Base-by-base conservation (phyloP, 2,888 invertebrate genomes). In the Hirtodrosophila cameraria region DNA sequence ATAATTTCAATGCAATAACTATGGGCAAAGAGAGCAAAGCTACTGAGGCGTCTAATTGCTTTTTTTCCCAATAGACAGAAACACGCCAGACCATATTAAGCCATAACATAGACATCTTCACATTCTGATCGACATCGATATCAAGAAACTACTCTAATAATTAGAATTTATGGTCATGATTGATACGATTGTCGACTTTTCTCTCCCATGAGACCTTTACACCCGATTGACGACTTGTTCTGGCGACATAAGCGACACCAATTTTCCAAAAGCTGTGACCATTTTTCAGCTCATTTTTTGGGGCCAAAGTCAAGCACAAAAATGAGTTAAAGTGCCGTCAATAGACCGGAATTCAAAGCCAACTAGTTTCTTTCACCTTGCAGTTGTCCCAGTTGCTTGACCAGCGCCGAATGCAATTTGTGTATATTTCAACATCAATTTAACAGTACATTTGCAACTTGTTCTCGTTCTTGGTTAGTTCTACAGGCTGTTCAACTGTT, bases 311-410 rank as follows among this genome's bases (percentile, higher is more conserved):
- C 13, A 30, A 23, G n/a, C 41, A 28, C 13, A 31, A 48, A 45
- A 33, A 20, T 39, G 23, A 35, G 28, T 41, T 36, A 49, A 62
- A 39, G 20, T 15, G 42, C 18, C 18, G 39, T 39, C 33, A 16
- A 50, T 57, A 63, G 58, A 67, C 67, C 67, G 63, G 54, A 67
- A 55, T 65, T 42, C 5, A 55, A 13, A 42, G 8, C n/a, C 65
- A 81, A 80, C 79, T 39, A 79, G 79, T 81, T 80, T 81, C 79
- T 68, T 63, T 74, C 74, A 62, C 76, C 76, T 61, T 75, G 75
- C 71, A 38, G 54, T 15, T 71, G 75, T 71, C 54, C 74, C 71
- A 74, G 60, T 74, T 75, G 75, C 72, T 59, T 72, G 72, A 53
- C 72, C 72, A 75, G 68, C 62, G 53, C 27, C 53, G 30, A 72